Evolutionary conservation across 2,888 invertebrate genomes (phyloP).

Genomic region (Dexiosoma caninum): DNA sequence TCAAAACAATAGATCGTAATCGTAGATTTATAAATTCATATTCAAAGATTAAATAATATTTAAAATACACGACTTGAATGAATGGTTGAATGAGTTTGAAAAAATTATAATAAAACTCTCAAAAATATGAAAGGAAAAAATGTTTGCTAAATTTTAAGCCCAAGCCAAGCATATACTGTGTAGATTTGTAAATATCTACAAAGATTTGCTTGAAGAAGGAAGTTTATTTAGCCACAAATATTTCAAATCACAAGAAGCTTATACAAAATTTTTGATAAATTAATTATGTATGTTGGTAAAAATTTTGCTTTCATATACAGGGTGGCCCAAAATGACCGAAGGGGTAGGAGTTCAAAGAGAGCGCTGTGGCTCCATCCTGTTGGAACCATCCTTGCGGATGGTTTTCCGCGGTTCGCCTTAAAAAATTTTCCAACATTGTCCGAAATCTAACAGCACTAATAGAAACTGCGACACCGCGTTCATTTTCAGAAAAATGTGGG

Average conservation of each 20-base stretch:
- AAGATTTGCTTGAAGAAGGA: neutral
- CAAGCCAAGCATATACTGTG: conserved; percentile 28
- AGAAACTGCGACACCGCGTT: too few relatives aligned
- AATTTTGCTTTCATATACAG: neutral
- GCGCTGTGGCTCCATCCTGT: too few relatives aligned
- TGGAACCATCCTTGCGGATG: too few relatives aligned
- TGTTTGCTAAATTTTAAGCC: neutral
- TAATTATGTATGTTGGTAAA: conserved; percentile 10
- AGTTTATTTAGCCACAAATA: neutral
- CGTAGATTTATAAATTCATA: conserved; percentile 48
- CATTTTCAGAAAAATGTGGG: too few relatives aligned
- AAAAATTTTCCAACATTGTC: too few relatives aligned
- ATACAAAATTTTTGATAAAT: neutral
- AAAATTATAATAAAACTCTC: conserved; percentile 23
- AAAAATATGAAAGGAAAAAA: neutral
- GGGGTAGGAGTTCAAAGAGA: too few relatives aligned
- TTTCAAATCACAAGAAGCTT: neutral
- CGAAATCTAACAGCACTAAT: too few relatives aligned
- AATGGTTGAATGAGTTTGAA: conserved; percentile 40
- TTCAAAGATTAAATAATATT: conserved; percentile 47
- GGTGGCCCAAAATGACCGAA: too few relatives aligned
- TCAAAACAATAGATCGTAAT: conserved; percentile 50
- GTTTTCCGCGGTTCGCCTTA: too few relatives aligned
- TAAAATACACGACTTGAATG: conserved; percentile 46
- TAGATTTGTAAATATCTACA: too few relatives aligned